phyloP scores from a whole-genome alignment of 2,888 invertebrate genomes.

The Eupithecia subfuscata region DNA sequence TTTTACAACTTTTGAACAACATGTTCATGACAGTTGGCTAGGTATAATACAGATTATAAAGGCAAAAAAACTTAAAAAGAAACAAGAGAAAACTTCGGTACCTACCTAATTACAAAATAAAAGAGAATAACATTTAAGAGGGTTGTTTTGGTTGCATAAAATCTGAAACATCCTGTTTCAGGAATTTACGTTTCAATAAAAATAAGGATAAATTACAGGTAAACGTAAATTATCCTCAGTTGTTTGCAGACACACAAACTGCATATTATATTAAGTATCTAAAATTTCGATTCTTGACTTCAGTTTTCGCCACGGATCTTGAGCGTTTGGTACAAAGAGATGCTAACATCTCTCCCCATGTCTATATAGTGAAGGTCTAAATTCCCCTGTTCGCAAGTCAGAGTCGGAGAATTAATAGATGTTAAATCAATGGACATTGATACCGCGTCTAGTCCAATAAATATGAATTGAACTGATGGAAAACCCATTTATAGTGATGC shows the following conservation, averaged over 20 bases:
- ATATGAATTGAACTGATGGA: not conserved
- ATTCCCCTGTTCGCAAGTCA: not conserved
- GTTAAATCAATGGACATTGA: not conserved
- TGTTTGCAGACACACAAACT: not conserved
- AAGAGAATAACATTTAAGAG: too few species aligned
- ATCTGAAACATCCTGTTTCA: not conserved
- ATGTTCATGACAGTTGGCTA: too few species aligned
- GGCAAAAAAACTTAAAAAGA: too few species aligned
- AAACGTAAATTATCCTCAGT: slow-evolving; percentile 4
- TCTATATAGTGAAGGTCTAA: not conserved
- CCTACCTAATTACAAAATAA: too few species aligned
- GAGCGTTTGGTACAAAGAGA: not conserved
- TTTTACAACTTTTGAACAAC: too few species aligned
- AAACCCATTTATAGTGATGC: not conserved
- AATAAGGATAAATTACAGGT: slow-evolving; percentile 6
- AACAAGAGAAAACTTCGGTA: too few species aligned
- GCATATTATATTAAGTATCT: not conserved
- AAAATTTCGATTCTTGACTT: not conserved
- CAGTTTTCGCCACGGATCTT: not conserved
- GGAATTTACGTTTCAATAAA: not conserved
- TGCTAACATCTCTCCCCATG: not conserved
- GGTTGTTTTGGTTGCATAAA: not conserved
- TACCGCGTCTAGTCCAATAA: slow-evolving; percentile 5
- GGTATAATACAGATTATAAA: too few species aligned
- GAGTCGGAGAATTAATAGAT: not conserved